Evolutionary conservation across 92 coral and sea anemone genomes (phyloP).

Genomic region (Meandrina meandrites): DNA sequence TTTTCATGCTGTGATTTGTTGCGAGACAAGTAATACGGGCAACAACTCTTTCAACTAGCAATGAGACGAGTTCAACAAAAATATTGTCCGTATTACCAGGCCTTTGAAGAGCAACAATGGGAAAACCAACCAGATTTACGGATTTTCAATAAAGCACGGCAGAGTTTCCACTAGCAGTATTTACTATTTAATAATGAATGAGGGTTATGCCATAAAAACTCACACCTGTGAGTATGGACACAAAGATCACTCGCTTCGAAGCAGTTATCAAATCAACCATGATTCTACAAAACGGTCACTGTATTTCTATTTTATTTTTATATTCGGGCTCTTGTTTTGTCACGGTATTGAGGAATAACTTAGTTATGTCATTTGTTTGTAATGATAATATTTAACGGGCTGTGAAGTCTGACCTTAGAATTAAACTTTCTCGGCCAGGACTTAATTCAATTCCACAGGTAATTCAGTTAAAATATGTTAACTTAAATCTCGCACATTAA

Average conservation of each 20-base stretch:
- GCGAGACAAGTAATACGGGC: no score
- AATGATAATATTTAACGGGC: background rate
- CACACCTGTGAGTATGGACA: slow-evolving; percentile 22
- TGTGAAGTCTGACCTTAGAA: background rate
- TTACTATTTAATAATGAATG: background rate
- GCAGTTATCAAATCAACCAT: background rate
- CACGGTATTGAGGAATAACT: background rate
- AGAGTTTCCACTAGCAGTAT: background rate
- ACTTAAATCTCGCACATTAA: background rate
- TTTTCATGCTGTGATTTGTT: no score
- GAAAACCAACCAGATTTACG: no score
- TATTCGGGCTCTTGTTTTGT: slow-evolving; percentile 13
- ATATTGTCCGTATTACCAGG: no score
- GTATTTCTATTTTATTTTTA: background rate
- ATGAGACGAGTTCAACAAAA: no score
- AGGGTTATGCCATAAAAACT: background rate
- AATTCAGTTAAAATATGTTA: background rate
- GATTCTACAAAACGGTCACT: background rate
- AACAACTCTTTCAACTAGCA: no score
- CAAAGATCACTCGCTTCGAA: background rate
- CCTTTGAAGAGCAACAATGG: no score
- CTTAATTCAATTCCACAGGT: background rate
- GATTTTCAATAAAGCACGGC: no score
- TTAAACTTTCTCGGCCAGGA: background rate
- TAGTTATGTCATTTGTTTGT: slow-evolving; percentile 25